These are phyloP conservation scores for Brachystomella parvula DNA, from an alignment of 1,140 invertebrate genomes.

Conservation along the genomic window DNA sequence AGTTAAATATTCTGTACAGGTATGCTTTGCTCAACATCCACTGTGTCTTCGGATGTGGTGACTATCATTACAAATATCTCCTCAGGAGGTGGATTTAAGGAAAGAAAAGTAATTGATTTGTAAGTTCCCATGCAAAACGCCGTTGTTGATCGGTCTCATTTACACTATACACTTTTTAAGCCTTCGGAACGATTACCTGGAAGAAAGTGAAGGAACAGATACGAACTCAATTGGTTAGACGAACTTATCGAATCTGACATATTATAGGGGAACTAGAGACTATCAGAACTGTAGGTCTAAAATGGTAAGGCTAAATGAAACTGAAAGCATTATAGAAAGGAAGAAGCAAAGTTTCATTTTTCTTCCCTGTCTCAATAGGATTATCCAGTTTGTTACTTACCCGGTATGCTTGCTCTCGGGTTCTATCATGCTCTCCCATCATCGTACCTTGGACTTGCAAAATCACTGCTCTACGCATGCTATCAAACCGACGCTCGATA, in stretches of 20 bases:
- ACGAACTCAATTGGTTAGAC: slow-evolving; percentile 71
- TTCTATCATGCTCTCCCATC: slow-evolving; percentile 72
- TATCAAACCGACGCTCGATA: slow-evolving; percentile 86
- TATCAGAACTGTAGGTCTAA: slow-evolving; percentile 87
- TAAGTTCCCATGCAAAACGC: slow-evolving; percentile 48
- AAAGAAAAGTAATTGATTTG: slow-evolving; percentile 79
- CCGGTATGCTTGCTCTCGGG: slow-evolving; percentile 87
- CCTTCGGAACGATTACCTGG: slow-evolving; percentile 75
- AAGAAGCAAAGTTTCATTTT: too few relatives aligned
- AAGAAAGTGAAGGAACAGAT: slow-evolving; percentile 72
- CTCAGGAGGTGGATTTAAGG: slow-evolving; percentile 91
- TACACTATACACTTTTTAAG: too few relatives aligned
- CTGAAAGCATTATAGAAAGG: too few relatives aligned
- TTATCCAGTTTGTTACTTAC: slow-evolving; percentile 90
- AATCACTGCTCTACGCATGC: slow-evolving; percentile 82
- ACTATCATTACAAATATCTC: slow-evolving; percentile 90
- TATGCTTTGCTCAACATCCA: slow-evolving; percentile 70
- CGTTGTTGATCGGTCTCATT: too few relatives aligned
- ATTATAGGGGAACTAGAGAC: slow-evolving; percentile 83
- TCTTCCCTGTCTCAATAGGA: too few relatives aligned
- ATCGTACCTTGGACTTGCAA: slow-evolving; percentile 76
- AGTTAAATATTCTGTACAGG: neutral
- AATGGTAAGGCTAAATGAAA: too few relatives aligned
- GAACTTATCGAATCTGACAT: slow-evolving; percentile 73
- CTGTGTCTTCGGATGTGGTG: slow-evolving; percentile 81